Evolutionary conservation across 2,113 vertebrate genomes (phyloP), one percentile per base, ranked within the genome.

Genomic region (Oreotrochilus melanogaster): DNA sequence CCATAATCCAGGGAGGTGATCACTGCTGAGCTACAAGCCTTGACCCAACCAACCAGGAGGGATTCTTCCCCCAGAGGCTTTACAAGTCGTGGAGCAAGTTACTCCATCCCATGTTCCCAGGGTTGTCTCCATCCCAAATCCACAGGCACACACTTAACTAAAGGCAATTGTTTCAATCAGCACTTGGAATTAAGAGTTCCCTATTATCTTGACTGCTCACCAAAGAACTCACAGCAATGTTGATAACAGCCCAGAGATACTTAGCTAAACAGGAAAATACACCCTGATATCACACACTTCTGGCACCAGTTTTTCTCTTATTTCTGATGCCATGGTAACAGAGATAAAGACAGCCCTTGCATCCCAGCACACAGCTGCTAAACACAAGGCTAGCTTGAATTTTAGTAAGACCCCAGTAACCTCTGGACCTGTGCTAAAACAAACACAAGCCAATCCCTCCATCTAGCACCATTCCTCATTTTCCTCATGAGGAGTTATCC

Each of bases 1-100:
- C 47, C 28, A 12, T 10, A 37, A 28, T 1, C 47, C 4, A 0
- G 22, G 11, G 70, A 22, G 10, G n/a, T 9, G 11, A 47, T 22
- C 1, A 14, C n/a, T 27, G 23, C 25, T 2, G 8, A 39, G n/a
- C 10, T 30, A 71, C 10, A 17, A 45, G n/a, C 10, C 45, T 61
- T 18, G 31, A 31, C 7, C 4, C 4, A 8, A 33, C 16, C 48
- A 42, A 48, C 16, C 48, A 42, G 57, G 7, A 24, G 10, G 1
- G 7, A 30, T 19, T 13, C n/a, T 54, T 54, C 56, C 54, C 64
- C 23, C 22, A 70, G 39, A 35, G 31, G 27, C 17, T 18, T 31
- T 35, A 23, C 3, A 4, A 39, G 31, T 35, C 56, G 62, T 1
- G 4, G 39, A 53, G 42, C 19, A 54, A 42, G 37, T 47, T 47